Base-by-base conservation (phyloP, 2,888 invertebrate species). In the Cistogaster globosa region DNA sequence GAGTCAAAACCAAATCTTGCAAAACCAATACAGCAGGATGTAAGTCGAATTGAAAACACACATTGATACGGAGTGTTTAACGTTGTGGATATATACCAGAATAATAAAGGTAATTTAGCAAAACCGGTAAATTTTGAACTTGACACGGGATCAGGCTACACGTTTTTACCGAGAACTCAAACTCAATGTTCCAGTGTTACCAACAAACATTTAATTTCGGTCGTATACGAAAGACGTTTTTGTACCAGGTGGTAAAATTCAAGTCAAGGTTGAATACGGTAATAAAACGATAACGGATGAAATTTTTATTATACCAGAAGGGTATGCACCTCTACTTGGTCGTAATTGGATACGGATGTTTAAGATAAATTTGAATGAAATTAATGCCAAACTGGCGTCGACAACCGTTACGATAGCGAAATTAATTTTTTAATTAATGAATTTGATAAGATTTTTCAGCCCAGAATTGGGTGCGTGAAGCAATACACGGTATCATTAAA, bases 171-270 rank as follows among this genome's bases (percentile, higher is more conserved):
- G 26, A 60, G 48, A 62, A 38, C 63, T 75, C 6, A 45, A 79
- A 11, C 53, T 72, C 57, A 79, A 80, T 38, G 63, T 63, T 1
- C 75, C 79, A 14, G 16, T 86, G 8, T 26, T 76, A 11, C 36
- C 67, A 76, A 36, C 72, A 20, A 55, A 68, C 22, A 51, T 75
- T 45, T 16, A 12, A 11, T 79, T 86, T 62, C 51, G 65, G 14
- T 86, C 86, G 6, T 83, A 86, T 62, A 75, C 82, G 14, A 55
- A 55, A 22, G 14, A 26, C 14, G 38, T 55, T n/a, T 51, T 80
- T 36, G n/a, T 20, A 26, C 53, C 79, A 0, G 86, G 83, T 83
- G 83, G 80, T 14, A 83, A 86, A 72, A 22, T 58, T 51, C 8
- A 58, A 51, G 85, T 79, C 5, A 38, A 74, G 8, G 75, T 58